Evolutionary conservation across 2,113 vertebrate genomes (phyloP).

Genomic region (Aegithalos caudatus): DNA sequence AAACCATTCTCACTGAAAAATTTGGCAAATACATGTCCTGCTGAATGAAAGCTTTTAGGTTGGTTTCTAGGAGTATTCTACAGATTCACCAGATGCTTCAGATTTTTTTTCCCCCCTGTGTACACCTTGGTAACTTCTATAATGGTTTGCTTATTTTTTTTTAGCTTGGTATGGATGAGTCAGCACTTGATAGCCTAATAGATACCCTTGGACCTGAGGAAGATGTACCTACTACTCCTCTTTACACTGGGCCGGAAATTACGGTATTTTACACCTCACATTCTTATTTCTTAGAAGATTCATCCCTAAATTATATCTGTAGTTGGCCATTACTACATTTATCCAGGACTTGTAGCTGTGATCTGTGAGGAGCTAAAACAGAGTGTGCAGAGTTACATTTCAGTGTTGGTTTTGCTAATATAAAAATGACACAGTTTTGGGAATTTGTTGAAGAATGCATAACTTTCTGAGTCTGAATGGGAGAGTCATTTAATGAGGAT

Average conservation of each 20-base stretch:
- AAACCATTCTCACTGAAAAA: not conserved
- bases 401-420: not conserved
- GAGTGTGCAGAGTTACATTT: not conserved
- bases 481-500: not conserved
- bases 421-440: not conserved
- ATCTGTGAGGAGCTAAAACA: not conserved
- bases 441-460: not conserved
- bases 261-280: constrained; percentile 26
- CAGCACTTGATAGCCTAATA: constrained; percentile 74
- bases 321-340: not conserved
- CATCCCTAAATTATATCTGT: not conserved
- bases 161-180: constrained; percentile 59
- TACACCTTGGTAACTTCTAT: not conserved
- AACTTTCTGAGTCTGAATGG: not conserved
- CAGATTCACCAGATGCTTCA: not conserved
- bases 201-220: constrained; percentile 67
- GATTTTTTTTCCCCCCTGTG: not conserved
- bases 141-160: constrained; percentile 39
- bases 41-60: not conserved
- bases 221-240: constrained; percentile 28
- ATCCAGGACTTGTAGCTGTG: not conserved
- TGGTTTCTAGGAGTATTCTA: not conserved
- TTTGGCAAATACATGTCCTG: not conserved
- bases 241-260: constrained; percentile 69
- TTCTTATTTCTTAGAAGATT: not conserved